Percentiles rank a stretch among this genome's conserved stretches.
These are phyloP conservation scores for Anaspis maculata DNA, from an alignment of 2,888 invertebrate genomes.

Conservation along the genomic window DNA sequence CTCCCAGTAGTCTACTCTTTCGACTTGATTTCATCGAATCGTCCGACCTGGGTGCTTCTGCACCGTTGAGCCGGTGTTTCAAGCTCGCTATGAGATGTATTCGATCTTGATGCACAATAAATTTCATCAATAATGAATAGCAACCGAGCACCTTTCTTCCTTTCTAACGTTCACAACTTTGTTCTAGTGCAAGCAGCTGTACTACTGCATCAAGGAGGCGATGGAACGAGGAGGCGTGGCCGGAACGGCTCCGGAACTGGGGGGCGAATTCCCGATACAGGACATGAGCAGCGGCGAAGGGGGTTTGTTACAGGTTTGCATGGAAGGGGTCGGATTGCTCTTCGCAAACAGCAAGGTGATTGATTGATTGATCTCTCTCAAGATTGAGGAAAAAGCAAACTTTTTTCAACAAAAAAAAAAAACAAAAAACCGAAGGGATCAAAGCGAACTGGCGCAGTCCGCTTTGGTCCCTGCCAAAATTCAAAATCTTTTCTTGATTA, in stretches of 20 bases:
- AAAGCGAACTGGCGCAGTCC: constrained; percentile 8
- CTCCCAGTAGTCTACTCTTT: no score
- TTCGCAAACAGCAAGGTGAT: constrained; percentile 99
- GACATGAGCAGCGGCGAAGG: constrained; percentile 96
- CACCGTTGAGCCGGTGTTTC: no score
- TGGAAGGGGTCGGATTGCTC: constrained; percentile 97
- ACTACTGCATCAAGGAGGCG: constrained; percentile 96
- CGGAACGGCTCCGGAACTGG: constrained; percentile 60
- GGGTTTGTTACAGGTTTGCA: constrained; percentile 95
- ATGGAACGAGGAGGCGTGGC: constrained; percentile 88
- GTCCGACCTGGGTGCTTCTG: no score
- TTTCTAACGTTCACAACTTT: no score
- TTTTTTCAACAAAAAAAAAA: no score
- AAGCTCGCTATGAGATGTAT: no score
- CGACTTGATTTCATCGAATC: no score
- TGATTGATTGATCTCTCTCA: no score
- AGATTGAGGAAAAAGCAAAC: no score
- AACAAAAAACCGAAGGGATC: constrained; percentile 4
- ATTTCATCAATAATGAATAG: no score
- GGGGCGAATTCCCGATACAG: constrained; percentile 97
- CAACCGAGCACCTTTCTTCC: no score
- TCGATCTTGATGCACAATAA: no score
- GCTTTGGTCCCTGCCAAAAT: constrained; percentile 13
- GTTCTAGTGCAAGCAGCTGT: constrained; percentile 90
- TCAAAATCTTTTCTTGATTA: constrained; percentile 15